A percentile compares a stretch with the other conserved stretches of the same genome.
These are phyloP conservation scores for Polymixis flavicincta DNA, from an alignment of 2,888 invertebrate species.

Conservation along the genomic window DNA sequence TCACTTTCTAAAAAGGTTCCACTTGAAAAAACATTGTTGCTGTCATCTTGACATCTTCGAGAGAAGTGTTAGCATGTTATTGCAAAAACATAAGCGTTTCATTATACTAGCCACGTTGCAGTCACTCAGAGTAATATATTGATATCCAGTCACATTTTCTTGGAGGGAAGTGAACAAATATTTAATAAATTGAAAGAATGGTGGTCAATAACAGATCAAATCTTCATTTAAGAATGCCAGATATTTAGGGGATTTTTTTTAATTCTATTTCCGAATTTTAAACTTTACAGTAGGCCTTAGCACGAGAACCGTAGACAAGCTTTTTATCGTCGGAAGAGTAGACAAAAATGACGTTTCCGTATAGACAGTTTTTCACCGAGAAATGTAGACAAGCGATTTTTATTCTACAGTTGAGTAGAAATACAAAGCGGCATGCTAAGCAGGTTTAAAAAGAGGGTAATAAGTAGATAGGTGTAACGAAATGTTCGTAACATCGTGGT, in stretches of 20 bases:
- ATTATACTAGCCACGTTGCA: constrained; percentile 5
- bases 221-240: not conserved
- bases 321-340: too few relatives aligned
- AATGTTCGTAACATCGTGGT: not conserved
- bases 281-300: too few relatives aligned
- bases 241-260: not conserved
- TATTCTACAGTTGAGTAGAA: too few relatives aligned
- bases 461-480: too few relatives aligned
- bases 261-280: not conserved
- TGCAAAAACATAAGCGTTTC: constrained; percentile 20
- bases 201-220: not conserved
- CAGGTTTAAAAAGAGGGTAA: too few relatives aligned
- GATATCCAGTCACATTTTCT: not conserved
- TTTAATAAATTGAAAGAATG: not conserved
- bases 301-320: too few relatives aligned
- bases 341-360: too few relatives aligned
- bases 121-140: not conserved
- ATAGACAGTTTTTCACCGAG: too few relatives aligned
- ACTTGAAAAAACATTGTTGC: not conserved
- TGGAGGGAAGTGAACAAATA: not conserved
- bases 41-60: constrained; percentile 31
- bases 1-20: constrained; percentile 11
- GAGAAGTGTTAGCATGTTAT: not conserved
- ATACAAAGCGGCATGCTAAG: too few relatives aligned
- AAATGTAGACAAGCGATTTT: too few relatives aligned